Conservation (phyloP, 2,797 vertebrate genomes). For the Danio tinwini region DNA sequence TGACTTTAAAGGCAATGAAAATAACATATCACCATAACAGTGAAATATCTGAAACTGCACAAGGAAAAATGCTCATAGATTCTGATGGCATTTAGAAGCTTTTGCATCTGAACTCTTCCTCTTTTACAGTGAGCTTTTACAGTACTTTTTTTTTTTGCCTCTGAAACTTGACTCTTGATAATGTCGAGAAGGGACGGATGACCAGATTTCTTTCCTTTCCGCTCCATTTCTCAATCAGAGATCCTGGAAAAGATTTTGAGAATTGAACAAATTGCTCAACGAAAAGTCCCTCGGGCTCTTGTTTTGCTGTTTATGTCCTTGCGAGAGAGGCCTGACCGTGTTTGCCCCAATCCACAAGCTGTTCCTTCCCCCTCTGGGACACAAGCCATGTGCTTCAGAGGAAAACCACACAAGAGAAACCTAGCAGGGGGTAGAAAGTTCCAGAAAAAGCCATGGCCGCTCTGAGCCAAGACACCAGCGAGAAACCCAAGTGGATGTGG, state of each 20-base stretch:
- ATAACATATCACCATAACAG: no score
- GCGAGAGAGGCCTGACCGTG: slow-evolving; percentile 57
- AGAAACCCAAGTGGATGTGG: slow-evolving; percentile 85
- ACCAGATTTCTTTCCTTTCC: slow-evolving; percentile 30
- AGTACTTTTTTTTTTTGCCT: no score
- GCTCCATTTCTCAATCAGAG: slow-evolving; percentile 35
- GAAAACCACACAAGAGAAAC: slow-evolving; percentile 79
- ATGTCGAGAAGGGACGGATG: slow-evolving; percentile 21
- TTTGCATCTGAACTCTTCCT: no score
- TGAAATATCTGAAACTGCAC: no score
- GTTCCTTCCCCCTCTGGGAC: slow-evolving; percentile 68
- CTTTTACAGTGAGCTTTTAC: no score
- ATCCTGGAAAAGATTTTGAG: slow-evolving; percentile 48
- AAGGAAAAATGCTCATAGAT: no score
- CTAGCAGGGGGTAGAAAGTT: slow-evolving; percentile 76
- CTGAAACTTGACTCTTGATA: slow-evolving; percentile 21
- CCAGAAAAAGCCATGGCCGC: slow-evolving; percentile 76
- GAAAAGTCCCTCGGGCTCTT: slow-evolving; percentile 53
- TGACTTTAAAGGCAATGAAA: no score
- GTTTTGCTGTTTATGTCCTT: slow-evolving; percentile 58
- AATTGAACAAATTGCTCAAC: slow-evolving; percentile 58
- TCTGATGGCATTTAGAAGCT: no score
- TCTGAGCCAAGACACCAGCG: slow-evolving; percentile 74
- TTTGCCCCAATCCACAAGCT: slow-evolving; percentile 60
- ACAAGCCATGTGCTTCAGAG: slow-evolving; percentile 77